Evolutionary conservation across 2,113 vertebrate species (phyloP), one percentile per base, ranked within the genome.

Genomic region (Lates calcarifer): DNA sequence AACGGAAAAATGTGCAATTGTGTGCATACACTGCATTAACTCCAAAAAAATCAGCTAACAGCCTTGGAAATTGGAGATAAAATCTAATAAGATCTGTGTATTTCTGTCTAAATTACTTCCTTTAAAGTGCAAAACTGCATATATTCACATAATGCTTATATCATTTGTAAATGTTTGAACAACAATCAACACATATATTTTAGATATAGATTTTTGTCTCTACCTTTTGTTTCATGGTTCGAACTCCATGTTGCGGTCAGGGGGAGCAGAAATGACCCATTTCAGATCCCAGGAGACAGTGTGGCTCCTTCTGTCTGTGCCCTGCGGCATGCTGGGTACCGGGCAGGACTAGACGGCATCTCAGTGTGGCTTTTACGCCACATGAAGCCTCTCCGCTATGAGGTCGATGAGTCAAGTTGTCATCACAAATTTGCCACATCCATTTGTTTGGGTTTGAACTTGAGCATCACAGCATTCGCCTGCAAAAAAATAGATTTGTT

Each of bases 281-380:
- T 92, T 91, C 41, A 17, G 58, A 43, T 82, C 63, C 15, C 58
- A 74, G 65, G 73, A 87, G 89, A 84, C 82, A 81, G 84, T 5
- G 55, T 35, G 75, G 68, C 77, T 84, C 60, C 80, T 76, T 84
- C 78, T 79, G 83, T 84, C 83, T 92, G 88, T 82, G 84, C 88
- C 91, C 89, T 47, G 79, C 45, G 82, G 90, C 91, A 81, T 81
- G 83, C 77, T 85, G 89, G 87, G 84, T 80, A 76, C 22, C 64
- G 65, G 77, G 73, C 87, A 85, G 49, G 68, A 69, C 62, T n/a
- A 53, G 74, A 66, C 56, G 2, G 55, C 74, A n/a, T 56, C 69
- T 61, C 71, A 61, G 74, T 39, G 22, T 62, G 74, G 45, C 41
- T 71, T 66, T 72, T 49, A 73, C 6, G 31, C 75, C 7, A 35